Evolutionary conservation across 2,888 invertebrate species (phyloP).

Genomic region (Chirona hameri): DNA sequence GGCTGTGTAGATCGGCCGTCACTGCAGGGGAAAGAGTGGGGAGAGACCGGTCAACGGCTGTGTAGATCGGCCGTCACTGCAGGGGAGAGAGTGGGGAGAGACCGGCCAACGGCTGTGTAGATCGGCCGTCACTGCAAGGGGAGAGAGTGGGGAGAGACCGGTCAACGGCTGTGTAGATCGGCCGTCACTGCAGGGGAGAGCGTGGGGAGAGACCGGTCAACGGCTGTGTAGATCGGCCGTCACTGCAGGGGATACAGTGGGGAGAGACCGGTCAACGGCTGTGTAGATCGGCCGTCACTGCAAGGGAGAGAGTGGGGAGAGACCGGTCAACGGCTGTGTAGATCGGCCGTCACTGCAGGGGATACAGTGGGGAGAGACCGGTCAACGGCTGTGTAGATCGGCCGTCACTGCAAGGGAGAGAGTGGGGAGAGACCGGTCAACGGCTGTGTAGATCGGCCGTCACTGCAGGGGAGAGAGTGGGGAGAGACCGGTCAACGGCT

Average conservation of each 20-base stretch:
- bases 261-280: no score
- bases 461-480: conserved; percentile 32
- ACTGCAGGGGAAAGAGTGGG: conserved; percentile 32
- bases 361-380: no score
- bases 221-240: conserved; percentile 33
- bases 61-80: conserved; percentile 39
- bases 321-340: no score
- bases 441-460: conserved; percentile 33
- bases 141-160: no score
- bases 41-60: no score
- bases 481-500: no score
- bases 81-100: no score
- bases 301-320: neutral
- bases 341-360: conserved; percentile 37
- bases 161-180: neutral
- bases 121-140: conserved; percentile 37
- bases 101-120: no score
- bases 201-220: no score
- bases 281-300: conserved; percentile 39
- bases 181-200: conserved; percentile 35
- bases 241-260: conserved; percentile 33
- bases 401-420: conserved; percentile 35
- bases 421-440: no score
- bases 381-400: neutral
- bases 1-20: conserved; percentile 33